Percentiles rank a stretch among this genome's conserved stretches.
Evolutionary conservation across 2,113 vertebrate species (phyloP).

Genomic region (Myxocyprinus asiaticus): DNA sequence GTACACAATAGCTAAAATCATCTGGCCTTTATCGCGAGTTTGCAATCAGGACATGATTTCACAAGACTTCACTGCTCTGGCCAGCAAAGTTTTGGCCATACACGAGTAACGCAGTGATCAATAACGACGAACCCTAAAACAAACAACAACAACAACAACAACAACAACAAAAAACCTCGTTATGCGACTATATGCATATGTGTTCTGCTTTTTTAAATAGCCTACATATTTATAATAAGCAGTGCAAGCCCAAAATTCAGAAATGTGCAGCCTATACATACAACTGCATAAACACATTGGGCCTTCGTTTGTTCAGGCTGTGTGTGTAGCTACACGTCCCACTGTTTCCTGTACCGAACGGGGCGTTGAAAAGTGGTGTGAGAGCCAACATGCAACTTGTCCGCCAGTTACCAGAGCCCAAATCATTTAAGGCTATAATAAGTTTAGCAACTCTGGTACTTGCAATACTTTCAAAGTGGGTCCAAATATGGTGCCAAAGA

Average conservation of each 20-base stretch:
- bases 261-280: neutral
- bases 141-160: neutral
- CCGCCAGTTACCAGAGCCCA: slow-evolving; percentile 5
- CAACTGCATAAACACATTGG: neutral
- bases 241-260: neutral
- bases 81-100: neutral
- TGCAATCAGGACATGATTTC: neutral
- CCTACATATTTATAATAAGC: too few species aligned
- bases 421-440: neutral
- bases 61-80: too few species aligned
- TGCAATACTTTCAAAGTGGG: neutral
- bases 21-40: neutral
- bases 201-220: too few species aligned
- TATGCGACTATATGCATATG: too few species aligned
- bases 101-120: neutral
- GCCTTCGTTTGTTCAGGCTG: neutral
- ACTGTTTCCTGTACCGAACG: neutral
- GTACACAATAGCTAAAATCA: neutral
- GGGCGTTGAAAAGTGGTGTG: neutral
- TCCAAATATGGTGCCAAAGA: neutral
- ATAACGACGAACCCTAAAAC: neutral
- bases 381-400: neutral
- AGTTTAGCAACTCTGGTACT: neutral
- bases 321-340: neutral
- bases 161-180: too few species aligned